Evolutionary conservation across 2,113 vertebrate species (phyloP), one percentile per base, ranked within the genome.

Genomic region (Menidia beryllina): DNA sequence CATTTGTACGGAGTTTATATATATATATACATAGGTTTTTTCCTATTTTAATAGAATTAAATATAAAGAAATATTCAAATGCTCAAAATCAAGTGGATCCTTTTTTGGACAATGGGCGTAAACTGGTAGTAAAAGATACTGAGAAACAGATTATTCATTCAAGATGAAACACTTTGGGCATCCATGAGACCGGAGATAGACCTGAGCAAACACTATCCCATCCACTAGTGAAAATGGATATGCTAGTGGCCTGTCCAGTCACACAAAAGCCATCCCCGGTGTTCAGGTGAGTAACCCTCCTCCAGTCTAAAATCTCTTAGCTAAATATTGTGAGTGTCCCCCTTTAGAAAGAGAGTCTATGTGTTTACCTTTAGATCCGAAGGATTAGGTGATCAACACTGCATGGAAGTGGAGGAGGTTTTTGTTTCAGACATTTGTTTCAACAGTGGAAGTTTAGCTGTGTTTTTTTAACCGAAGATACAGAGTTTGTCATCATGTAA

Each of bases 241-340:
- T 79, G 88, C 70, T 86, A 89, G 87, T 88, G 89, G 91, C 88
- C 86, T 84, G 90, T 83, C 81, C 77, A 68, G 75, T 65, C 56
- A 79, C 80, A 92, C 84, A 88, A 85, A 88, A 81, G 65, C 86
- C 88, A 86, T 80, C 85, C 81, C 77, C 88, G 76, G 88, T 77
- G 81, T 90, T 90, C 88, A 94, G 93, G 93, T 92, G 92, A 93
- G 88, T 91, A 92, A 93, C 91, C 90, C 90, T 91, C 91, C 92
- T 91, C 93, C 75, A 80, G 78, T 87, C 91, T 91, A 93, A 95
- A 95, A 93, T 93, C 93, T 85, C 86, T 90, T 92, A 93, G 84
- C 82, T 82, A 95, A 96, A 96, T 93, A 96, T 92, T 93, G 92
- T 93, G 94, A 94, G 92, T 80, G 86, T 88, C 88, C 61, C 24